A percentile compares a stretch with the other conserved stretches of the same genome.
These are phyloP conservation scores for Alethe castanea DNA, from an alignment of 2,113 vertebrate species.

Conservation along the genomic window DNA sequence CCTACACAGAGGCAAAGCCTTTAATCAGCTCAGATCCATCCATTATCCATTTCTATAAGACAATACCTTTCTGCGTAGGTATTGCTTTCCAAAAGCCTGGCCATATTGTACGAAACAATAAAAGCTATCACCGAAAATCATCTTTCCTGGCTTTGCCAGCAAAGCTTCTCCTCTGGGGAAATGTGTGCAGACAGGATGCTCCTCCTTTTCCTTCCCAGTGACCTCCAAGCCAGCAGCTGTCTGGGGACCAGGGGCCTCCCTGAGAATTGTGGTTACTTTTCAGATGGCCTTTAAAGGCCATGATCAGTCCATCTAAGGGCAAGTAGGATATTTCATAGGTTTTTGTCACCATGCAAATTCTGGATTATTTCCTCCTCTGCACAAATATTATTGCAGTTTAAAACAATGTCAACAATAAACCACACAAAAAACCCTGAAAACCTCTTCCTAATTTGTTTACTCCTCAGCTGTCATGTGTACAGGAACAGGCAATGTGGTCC, in stretches of 20 bases:
- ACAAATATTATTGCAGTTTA: background rate
- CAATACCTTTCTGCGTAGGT: conserved; percentile 17
- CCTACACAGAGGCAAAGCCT: background rate
- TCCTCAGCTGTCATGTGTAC: background rate
- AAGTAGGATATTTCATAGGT: background rate
- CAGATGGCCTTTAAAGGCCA: background rate
- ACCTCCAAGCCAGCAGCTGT: background rate
- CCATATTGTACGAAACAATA: conserved; percentile 59
- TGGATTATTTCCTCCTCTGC: background rate
- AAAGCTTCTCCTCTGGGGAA: conserved; percentile 11
- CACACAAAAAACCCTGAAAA: background rate
- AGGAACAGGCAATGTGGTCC: background rate
- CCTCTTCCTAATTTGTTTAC: background rate
- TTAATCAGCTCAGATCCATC: conserved; percentile 23
- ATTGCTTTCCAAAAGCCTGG: background rate
- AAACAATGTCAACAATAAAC: background rate
- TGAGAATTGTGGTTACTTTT: background rate
- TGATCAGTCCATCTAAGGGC: background rate
- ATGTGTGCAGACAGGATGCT: conserved; percentile 69
- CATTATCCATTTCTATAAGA: conserved; percentile 35
- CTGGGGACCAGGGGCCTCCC: background rate
- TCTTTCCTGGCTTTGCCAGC: conserved; percentile 68
- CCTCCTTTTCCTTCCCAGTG: conserved; percentile 71
- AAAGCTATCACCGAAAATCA: conserved; percentile 72
- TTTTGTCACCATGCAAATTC: background rate